These are phyloP conservation scores for Orthonevra nobilis DNA, from an alignment of 2,888 invertebrate genomes.

Conservation along the genomic window DNA sequence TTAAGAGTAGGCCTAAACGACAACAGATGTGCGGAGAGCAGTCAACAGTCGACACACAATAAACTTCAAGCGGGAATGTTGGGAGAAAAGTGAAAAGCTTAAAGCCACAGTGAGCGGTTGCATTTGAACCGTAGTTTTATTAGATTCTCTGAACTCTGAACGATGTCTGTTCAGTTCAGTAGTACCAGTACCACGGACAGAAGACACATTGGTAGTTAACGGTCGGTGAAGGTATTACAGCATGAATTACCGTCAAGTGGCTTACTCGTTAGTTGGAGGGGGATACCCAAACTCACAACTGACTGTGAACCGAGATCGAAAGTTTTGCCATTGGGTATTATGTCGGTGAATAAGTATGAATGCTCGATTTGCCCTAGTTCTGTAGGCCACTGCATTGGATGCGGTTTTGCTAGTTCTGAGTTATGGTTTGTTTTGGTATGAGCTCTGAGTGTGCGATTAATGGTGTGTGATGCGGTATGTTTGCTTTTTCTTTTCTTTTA, in stretches of 20 bases:
- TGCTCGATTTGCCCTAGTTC: conserved; percentile 58
- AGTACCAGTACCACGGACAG: too few species aligned
- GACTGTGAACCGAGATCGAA: conserved; percentile 59
- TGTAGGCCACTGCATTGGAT: conserved; percentile 34
- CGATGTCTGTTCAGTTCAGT: conserved; percentile 8
- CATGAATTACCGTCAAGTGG: conserved; percentile 34
- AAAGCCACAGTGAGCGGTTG: background rate
- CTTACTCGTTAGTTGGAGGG: conserved; percentile 35
- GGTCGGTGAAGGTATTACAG: conserved; percentile 40
- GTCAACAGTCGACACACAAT: background rate
- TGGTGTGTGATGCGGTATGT: conserved; percentile 3
- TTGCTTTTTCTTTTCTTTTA: conserved; percentile 6
- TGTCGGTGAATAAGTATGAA: conserved; percentile 57
- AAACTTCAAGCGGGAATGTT: conserved; percentile 14
- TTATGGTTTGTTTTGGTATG: conserved; percentile 53
- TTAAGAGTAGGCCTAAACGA: conserved; percentile 16
- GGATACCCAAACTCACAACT: conserved; percentile 30
- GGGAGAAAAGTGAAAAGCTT: conserved; percentile 57
- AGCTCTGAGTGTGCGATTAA: conserved; percentile 27
- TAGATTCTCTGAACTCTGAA: conserved; percentile 6
- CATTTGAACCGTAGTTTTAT: conserved; percentile 20
- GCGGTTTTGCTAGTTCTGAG: conserved; percentile 54
- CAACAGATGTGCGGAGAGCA: conserved; percentile 23
- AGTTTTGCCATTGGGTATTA: conserved; percentile 57
- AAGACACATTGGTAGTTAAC: conserved; percentile 30